Evolutionary conservation across 2,797 vertebrate genomes (phyloP).

Genomic region (Ctenopoma multispine): DNA sequence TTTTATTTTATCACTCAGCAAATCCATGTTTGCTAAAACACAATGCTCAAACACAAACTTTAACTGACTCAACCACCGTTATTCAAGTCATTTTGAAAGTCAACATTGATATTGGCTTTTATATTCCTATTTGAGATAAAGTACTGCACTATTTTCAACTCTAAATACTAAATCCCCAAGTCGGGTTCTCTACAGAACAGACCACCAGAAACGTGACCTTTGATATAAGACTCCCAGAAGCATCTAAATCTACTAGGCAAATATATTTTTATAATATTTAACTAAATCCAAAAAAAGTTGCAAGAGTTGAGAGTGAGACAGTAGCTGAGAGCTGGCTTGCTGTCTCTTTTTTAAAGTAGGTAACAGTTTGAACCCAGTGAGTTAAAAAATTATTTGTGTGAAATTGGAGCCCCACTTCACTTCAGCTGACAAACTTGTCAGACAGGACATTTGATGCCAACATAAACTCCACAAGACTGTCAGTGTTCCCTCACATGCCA

Average conservation of each 20-base stretch:
- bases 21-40: too few species aligned
- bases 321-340: not conserved
- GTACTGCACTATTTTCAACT: not conserved
- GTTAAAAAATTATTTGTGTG: slow-evolving; percentile 45
- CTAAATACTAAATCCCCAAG: not conserved
- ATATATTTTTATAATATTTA: not conserved
- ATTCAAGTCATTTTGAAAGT: not conserved
- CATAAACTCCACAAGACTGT: slow-evolving; percentile 25
- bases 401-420: slow-evolving; percentile 35
- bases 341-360: too few species aligned
- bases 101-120: not conserved
- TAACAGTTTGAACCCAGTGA: slow-evolving; percentile 37
- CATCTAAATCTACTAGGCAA: not conserved
- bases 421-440: slow-evolving; percentile 12
- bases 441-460: slow-evolving; percentile 28
- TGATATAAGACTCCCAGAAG: not conserved
- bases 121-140: not conserved
- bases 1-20: too few species aligned
- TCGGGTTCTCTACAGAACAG: not conserved
- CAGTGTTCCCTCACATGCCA: slow-evolving; percentile 8
- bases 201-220: slow-evolving; percentile 10
- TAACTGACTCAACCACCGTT: too few species aligned
- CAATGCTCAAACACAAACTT: not conserved
- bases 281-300: not conserved
- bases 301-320: not conserved